Percentiles rank a stretch among this genome's conserved stretches.
These are phyloP conservation scores for Pristionchus arcanus DNA, from an alignment of 2,888 invertebrate genomes.

Conservation along the genomic window DNA sequence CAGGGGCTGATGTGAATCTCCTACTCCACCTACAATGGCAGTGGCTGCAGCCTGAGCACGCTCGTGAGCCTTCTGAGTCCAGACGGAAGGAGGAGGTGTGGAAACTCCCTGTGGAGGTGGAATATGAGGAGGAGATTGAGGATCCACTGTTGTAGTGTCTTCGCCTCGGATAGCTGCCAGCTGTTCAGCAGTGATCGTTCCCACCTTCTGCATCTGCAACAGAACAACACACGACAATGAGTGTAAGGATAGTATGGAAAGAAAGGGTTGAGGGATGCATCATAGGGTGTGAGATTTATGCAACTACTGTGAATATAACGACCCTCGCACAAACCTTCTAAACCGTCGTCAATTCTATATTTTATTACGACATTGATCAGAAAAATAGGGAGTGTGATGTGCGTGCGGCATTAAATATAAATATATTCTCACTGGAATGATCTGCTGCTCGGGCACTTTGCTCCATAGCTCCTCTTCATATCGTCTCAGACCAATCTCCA, in stretches of 20 bases:
- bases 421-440: slow-evolving; percentile 56
- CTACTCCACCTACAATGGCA: slow-evolving; percentile 59
- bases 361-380: not conserved
- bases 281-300: not conserved
- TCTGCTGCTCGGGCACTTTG: slow-evolving; percentile 62
- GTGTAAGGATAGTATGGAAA: not conserved
- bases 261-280: not conserved
- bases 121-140: slow-evolving; percentile 64
- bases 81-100: slow-evolving; percentile 69
- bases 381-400: not conserved
- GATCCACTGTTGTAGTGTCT: slow-evolving; percentile 37
- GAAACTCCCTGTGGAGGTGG: slow-evolving; percentile 61
- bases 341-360: too few species aligned
- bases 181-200: slow-evolving; percentile 69
- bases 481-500: slow-evolving; percentile 95
- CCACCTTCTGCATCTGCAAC: slow-evolving; percentile 63
- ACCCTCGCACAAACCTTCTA: too few species aligned
- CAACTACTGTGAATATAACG: too few species aligned
- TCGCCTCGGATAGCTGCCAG: slow-evolving; percentile 67
- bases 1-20: slow-evolving; percentile 38
- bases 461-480: slow-evolving; percentile 96
- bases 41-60: slow-evolving; percentile 71
- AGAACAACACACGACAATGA: slow-evolving; percentile 36
- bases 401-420: not conserved
- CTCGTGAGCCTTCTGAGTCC: slow-evolving; percentile 78